A percentile compares a stretch with the other conserved stretches of the same genome.
Evolutionary conservation across 2,113 vertebrate species (phyloP).

Genomic region (Motacilla tschutschensis): DNA sequence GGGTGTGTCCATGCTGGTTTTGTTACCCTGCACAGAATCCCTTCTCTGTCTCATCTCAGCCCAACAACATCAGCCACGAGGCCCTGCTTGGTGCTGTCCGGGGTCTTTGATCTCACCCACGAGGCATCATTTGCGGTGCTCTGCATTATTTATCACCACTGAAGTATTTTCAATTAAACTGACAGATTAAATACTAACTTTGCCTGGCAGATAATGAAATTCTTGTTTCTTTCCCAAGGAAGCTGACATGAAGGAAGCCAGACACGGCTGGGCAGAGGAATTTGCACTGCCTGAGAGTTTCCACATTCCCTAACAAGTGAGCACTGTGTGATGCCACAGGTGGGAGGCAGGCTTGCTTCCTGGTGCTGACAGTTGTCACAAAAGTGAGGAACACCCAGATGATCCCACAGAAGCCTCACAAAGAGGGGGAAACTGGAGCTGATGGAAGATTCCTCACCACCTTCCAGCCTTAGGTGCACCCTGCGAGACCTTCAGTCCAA

Average conservation of each 20-base stretch:
- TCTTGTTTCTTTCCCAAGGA: background rate
- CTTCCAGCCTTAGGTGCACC: background rate
- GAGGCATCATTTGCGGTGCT: background rate
- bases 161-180: conserved; percentile 3
- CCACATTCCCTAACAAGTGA: background rate
- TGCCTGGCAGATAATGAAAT: background rate
- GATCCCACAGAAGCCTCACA: background rate
- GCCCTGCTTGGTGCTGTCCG: background rate
- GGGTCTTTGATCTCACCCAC: background rate
- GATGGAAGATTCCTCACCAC: background rate
- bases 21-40: background rate
- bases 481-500: background rate
- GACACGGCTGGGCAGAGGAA: background rate
- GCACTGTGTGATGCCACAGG: background rate
- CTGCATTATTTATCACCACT: background rate
- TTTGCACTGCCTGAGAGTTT: background rate
- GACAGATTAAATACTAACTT: background rate
- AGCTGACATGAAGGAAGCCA: background rate
- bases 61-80: background rate
- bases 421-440: background rate
- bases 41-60: background rate
- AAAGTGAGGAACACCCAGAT: background rate
- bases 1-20: background rate
- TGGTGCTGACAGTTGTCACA: background rate
- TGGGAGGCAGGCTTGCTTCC: background rate